Evolutionary conservation across 1,140 invertebrate species (phyloP), one percentile per base, ranked within the genome.

Genomic region (Caerostris extrusa): DNA sequence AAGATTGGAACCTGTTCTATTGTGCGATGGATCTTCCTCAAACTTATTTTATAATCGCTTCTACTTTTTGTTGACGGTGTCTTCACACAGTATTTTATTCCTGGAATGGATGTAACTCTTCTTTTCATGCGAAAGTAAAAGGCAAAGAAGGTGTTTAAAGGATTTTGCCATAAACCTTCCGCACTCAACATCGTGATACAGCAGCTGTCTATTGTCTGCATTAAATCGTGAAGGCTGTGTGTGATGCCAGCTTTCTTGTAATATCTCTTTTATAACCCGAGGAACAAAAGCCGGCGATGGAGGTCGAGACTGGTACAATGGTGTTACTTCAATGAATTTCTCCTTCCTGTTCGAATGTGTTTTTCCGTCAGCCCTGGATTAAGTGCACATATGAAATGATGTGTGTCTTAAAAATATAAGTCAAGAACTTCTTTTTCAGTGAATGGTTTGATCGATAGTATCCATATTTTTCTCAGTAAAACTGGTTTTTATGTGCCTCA

Each of bases 261-360:
- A 50, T 19, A 5, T 77, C 8, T 34, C 71, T 77, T 77, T 77
- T 77, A 77, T 77, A 77, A 10, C 10, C 34, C 5, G 50, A 12
- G 34, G 34, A 77, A 77, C 19, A 34, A 77, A 77, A 77, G 34
- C 19, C 19, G 53, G 34, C 53, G 34, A 53, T 77, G 71, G 71
- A 77, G 71, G 71, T 77, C 71, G 71, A 77, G 71, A 34, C 71
- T 77, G 34, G 14, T 50, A 77, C 69, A 77, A 77, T 77, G 69
- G 34, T 53, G 69, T 77, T 77, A 77, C 71, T 77, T 77, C 34
- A 77, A 50, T 8, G 34, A 10, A 53, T 77, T 77, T 53, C 14
- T 12, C 34, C 71, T 77, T 77, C 71, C 71, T 77, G 50, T 77
- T 77, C 34, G 12, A 77, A 34, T 19, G 67, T 34, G 7, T 50